Evolutionary conservation across 2,888 invertebrate genomes (phyloP).

Genomic region (Pyralis farinalis): DNA sequence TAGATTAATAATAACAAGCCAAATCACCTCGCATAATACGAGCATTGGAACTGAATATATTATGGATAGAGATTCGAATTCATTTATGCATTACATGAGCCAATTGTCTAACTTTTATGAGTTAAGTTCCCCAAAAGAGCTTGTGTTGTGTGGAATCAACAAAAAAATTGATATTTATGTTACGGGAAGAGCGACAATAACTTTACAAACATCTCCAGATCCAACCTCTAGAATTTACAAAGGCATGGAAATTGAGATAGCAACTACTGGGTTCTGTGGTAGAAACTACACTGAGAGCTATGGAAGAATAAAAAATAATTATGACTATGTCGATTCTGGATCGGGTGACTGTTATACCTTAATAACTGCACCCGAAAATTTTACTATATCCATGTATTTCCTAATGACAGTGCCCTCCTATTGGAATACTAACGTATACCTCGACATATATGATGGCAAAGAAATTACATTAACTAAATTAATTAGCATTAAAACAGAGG

Average conservation of each 20-base stretch:
- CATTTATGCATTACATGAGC: constrained; percentile 38
- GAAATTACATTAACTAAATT: constrained; percentile 33
- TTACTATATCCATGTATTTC: constrained; percentile 86
- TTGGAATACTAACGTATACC: constrained; percentile 40
- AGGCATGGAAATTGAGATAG: constrained; percentile 85
- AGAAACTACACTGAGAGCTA: constrained; percentile 85
- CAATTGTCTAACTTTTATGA: constrained; percentile 9
- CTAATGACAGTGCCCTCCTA: constrained; percentile 32
- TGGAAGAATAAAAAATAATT: constrained; percentile 82
- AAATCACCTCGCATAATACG: constrained; percentile 43
- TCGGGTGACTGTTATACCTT: constrained; percentile 80
- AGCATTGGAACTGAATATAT: constrained; percentile 50
- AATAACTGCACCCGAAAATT: constrained; percentile 84
- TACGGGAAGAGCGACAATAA: constrained; percentile 37
- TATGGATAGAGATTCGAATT: constrained; percentile 28
- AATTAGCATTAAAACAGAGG: constrained; percentile 30
- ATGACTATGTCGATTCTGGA: constrained; percentile 12
- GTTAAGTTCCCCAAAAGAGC: constrained; percentile 22
- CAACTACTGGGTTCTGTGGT: constrained; percentile 66
- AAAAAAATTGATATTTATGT: constrained; percentile 51
- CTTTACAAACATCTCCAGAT: constrained; percentile 48
- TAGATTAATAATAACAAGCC: constrained; percentile 41
- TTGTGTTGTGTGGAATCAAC: constrained; percentile 42
- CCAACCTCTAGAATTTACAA: constrained; percentile 46
- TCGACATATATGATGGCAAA: constrained; percentile 67